Evolutionary conservation across 2,797 vertebrate genomes (phyloP), one percentile per base, ranked within the genome.

Genomic region (Sparus aurata): DNA sequence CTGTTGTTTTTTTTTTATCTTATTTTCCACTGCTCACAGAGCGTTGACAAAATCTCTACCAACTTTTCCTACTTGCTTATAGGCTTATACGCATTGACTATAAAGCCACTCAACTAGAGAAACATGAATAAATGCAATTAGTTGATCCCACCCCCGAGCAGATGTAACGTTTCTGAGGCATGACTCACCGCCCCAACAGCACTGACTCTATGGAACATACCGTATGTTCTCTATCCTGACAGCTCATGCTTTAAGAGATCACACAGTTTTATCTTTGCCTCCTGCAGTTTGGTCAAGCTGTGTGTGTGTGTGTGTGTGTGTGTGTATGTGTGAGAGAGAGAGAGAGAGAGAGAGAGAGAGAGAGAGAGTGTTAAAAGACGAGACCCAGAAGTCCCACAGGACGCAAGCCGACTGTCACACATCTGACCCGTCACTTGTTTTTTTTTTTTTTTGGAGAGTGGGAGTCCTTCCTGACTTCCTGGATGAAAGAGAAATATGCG

Each of bases 141-240:
- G 63, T 62, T 30, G 17, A 25, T 68, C 45, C 69, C 68, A 62
- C 20, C 10, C 3, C 34, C 25, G 23, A 69, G 45, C 72, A 73
- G 50, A 81, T 64, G 71, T 27, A 59, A 54, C 17, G 57, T 80
- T 65, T 81, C 57, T 69, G 45, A 66, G 38, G 41, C 23, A 5
- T 89, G 85, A 87, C 64, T 91, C 88, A 88, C 25, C 0, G 0
- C 63, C 46, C 11, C 27, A 53, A 18, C 60, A 52, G 66, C 25
- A 30, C 12, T 22, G 59, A 45, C 62, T 71, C 50, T 69, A 69
- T 27, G 49, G 73, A 77, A 79, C 75, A 53, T 69, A 70, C 84
- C 67, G 69, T 3, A 17, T 83, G 86, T 82, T 43, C 77, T 84
- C 70, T 62, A 61, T 78, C 61, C 46, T 60, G n/a, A 72, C 27